phyloP scores from a whole-genome alignment of 2,797 vertebrate genomes.

The Thalassophryne amazonica region DNA sequence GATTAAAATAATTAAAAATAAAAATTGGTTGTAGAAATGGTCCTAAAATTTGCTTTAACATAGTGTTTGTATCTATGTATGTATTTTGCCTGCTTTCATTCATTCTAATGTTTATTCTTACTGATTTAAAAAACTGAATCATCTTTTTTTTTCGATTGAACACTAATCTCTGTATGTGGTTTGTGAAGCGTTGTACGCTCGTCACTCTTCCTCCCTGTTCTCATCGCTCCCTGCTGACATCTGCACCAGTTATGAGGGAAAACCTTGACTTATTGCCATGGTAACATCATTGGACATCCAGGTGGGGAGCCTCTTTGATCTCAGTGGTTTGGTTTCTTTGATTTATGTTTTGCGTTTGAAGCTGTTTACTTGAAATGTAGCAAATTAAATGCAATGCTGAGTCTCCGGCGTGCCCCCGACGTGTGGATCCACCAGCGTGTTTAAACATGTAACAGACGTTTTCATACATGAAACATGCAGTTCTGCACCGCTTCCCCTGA shows the following conservation, averaged over 20 bases:
- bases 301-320: background rate
- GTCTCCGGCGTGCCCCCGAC: too few species aligned
- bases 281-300: slow-evolving; percentile 49
- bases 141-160: too few species aligned
- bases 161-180: too few species aligned
- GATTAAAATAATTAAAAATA: too few species aligned
- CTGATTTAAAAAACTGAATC: too few species aligned
- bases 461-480: slow-evolving; percentile 2
- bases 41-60: too few species aligned
- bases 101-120: too few species aligned
- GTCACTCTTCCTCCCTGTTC: background rate
- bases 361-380: background rate
- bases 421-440: background rate
- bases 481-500: background rate
- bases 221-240: slow-evolving; percentile 23
- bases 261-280: slow-evolving; percentile 63
- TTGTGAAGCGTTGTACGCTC: background rate
- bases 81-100: too few species aligned
- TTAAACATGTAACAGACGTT: background rate
- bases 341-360: background rate
- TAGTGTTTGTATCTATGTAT: too few species aligned
- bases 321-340: background rate
- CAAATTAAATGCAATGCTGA: background rate
- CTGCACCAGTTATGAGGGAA: slow-evolving; percentile 25
- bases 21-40: too few species aligned